Evolutionary conservation across 2,113 vertebrate genomes (phyloP).

Genomic region (Trichechus manatus): DNA sequence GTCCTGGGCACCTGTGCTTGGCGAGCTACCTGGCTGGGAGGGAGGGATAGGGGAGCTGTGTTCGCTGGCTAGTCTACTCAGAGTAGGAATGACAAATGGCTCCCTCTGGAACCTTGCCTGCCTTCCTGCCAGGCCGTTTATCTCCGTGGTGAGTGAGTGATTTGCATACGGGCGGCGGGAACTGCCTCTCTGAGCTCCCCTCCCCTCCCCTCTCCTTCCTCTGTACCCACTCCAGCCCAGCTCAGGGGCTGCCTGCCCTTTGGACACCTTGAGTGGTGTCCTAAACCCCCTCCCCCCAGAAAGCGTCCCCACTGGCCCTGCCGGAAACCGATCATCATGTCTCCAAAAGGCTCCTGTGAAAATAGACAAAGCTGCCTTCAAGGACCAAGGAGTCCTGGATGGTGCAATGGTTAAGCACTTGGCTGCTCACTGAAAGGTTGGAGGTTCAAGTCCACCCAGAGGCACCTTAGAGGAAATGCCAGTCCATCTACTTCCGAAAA

Average conservation of each 20-base stretch:
- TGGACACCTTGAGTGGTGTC: neutral
- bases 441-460: neutral
- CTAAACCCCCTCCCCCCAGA: neutral
- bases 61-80: neutral
- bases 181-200: fast-evolving
- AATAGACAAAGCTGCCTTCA: neutral
- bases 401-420: too few species aligned
- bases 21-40: conserved; percentile 3
- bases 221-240: neutral
- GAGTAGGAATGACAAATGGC: conserved; percentile 71
- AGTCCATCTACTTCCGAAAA: neutral
- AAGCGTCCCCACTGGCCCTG: fast-evolving
- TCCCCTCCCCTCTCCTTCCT: neutral
- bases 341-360: neutral
- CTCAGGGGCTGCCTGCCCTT: neutral
- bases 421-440: neutral
- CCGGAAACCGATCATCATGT: neutral
- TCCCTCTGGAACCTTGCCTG: conserved; percentile 65
- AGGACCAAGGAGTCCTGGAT: neutral
- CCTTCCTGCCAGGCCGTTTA: conserved; percentile 37
- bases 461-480: neutral
- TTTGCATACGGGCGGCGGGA: conserved; percentile 56
- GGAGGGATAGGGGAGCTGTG: neutral
- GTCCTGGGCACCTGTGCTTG: neutral
- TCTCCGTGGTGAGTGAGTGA: neutral